A percentile compares a stretch with the other conserved stretches of the same genome.
phyloP scores from a whole-genome alignment of 2,113 vertebrate species.

The Microcebus tavaratra region DNA sequence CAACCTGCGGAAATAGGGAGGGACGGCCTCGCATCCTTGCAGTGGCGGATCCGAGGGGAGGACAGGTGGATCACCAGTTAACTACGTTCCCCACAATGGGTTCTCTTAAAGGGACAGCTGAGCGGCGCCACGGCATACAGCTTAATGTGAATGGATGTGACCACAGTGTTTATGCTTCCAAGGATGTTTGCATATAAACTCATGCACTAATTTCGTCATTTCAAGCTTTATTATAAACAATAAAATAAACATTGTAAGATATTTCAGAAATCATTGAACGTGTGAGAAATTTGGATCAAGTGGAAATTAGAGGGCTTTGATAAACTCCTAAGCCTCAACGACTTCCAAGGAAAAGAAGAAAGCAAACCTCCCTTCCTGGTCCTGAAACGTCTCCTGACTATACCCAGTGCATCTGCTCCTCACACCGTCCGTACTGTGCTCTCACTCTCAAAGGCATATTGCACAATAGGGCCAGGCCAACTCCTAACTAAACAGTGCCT shows the following conservation, averaged over 20 bases:
- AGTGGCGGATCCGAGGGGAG: neutral
- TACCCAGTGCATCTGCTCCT: neutral
- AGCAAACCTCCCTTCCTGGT: neutral
- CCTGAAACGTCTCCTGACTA: too few relatives aligned
- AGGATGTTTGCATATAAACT: neutral
- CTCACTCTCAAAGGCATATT: neutral
- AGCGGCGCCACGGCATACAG: accelerated
- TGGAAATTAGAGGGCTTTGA: neutral
- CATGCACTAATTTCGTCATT: neutral
- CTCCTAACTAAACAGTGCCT: neutral
- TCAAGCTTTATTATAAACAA: neutral
- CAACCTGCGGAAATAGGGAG: too few relatives aligned
- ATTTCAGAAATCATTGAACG: neutral
- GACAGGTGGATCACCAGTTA: neutral
- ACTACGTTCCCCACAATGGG: neutral
- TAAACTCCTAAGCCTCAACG: neutral
- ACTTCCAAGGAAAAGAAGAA: neutral
- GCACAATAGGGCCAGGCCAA: neutral
- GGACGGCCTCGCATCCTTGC: neutral
- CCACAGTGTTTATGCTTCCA: neutral
- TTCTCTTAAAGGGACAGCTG: neutral
- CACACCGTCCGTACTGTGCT: too few relatives aligned
- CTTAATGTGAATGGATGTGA: neutral
- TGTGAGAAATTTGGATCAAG: neutral
- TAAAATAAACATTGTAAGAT: neutral